Percentiles rank a stretch among this genome's conserved stretches.
Conservation (phyloP, 2,888 invertebrate genomes). For the Standfussiana lucernea region DNA sequence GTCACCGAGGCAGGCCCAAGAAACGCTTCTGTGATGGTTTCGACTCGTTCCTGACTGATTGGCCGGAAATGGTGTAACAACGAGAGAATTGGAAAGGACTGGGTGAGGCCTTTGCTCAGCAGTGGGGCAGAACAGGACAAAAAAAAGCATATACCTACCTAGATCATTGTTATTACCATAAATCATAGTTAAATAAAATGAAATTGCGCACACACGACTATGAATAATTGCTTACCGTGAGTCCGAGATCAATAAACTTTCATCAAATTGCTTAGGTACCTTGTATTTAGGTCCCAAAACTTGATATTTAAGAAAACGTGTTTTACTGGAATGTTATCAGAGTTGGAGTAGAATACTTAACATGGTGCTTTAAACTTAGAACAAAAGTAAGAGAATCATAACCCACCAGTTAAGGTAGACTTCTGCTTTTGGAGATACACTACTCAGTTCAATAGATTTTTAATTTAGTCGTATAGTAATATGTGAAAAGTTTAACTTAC, state of each 20-base stretch:
- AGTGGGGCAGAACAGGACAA: neutral
- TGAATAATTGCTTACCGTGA: constrained; percentile 3
- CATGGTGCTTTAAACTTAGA: too few species aligned
- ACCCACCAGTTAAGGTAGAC: too few species aligned
- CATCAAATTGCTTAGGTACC: constrained; percentile 32
- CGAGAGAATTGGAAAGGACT: neutral
- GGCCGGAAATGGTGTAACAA: neutral
- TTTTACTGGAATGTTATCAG: constrained; percentile 3
- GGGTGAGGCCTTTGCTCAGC: neutral
- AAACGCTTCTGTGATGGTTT: neutral
- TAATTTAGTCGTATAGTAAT: too few species aligned
- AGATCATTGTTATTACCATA: neutral
- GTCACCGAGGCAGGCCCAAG: neutral
- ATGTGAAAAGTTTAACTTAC: too few species aligned
- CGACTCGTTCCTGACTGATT: neutral
- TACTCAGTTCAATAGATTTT: too few species aligned
- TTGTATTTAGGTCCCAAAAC: constrained; percentile 6
- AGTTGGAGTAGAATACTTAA: too few species aligned
- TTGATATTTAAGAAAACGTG: neutral
- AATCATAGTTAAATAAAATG: neutral
- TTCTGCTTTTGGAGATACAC: too few species aligned
- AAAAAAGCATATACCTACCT: neutral
- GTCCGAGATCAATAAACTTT: constrained; percentile 17
- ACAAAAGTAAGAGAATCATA: too few species aligned
- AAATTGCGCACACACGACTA: neutral